Base-by-base conservation (phyloP, 2,888 invertebrate species). In the Drosophila mercatorum region DNA sequence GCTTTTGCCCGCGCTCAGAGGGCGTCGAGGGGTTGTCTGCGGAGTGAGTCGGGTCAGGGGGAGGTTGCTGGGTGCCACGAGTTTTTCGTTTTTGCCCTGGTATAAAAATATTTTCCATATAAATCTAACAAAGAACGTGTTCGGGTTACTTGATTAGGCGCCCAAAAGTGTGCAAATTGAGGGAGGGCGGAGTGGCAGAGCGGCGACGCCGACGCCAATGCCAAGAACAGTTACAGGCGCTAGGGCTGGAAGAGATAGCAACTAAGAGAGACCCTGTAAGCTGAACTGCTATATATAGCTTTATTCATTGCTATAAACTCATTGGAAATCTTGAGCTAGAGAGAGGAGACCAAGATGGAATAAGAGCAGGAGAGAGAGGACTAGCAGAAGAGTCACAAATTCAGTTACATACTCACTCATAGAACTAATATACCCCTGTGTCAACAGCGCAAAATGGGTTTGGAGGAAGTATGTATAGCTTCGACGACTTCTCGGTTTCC, bases 81-180 rank as follows among this genome's bases (percentile, higher is more conserved):
- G 61, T 68, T 73, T 62, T 75, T 80, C 72, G 61, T 62, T 75
- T 80, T 73, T 62, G 69, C 75, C 7, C 81, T 78, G 88, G 87
- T 86, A 90, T 86, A 81, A 88, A 90, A 83, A 88, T 89, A 89
- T 90, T 90, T 89, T 87, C 90, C 77, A 84, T 83, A 91, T 90
- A 90, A 89, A 91, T 90, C 91, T 90, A 90, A 89, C 81, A 91
- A 87, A 72, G 85, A 81, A 89, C 89, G 89, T 89, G 91, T 89
- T 85, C 72, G 80, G 91, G 89, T 89, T 89, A 82, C 83, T 89
- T 91, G 89, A 89, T 89, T 89, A 85, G 83, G 80, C 75, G 62
- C 38, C 60, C 65, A 72, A 77, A 51, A 79, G 70, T 80, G 75
- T 67, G 81, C 81, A 74, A 81, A 81, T 74, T 70, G 64, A 57